These are phyloP conservation scores for Venusia cambrica DNA, from an alignment of 2,888 invertebrate species.

Conservation along the genomic window DNA sequence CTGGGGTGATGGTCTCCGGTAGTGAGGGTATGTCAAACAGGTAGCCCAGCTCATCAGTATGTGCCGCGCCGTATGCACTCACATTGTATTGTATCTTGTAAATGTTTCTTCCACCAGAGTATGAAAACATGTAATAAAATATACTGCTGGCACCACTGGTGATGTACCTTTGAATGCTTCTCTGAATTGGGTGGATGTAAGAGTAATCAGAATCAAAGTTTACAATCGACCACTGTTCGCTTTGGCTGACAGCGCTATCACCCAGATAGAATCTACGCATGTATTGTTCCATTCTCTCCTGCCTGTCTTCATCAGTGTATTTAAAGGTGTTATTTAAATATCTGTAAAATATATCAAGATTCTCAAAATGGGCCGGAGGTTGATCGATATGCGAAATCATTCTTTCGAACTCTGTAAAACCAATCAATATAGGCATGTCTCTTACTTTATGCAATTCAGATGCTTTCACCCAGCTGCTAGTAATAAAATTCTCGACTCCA, in stretches of 20 bases:
- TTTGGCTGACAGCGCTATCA: constrained; percentile 34
- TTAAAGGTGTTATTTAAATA: constrained; percentile 31
- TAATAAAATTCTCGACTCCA: constrained; percentile 42
- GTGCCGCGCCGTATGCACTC: constrained; percentile 37
- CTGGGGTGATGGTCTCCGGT: constrained; percentile 22
- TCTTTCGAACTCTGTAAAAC: constrained; percentile 48
- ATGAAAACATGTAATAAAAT: constrained; percentile 54
- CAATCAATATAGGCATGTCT: constrained; percentile 44
- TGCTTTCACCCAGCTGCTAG: constrained; percentile 39
- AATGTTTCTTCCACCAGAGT: constrained; percentile 42
- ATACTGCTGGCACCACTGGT: constrained; percentile 36
- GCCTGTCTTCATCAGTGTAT: constrained; percentile 26
- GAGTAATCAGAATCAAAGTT: constrained; percentile 49
- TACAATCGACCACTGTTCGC: constrained; percentile 32
- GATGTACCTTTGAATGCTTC: constrained; percentile 41
- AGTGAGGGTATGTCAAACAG: constrained; percentile 39
- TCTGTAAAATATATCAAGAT: constrained; percentile 30
- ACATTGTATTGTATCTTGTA: constrained; percentile 31
- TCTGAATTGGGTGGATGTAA: constrained; percentile 44
- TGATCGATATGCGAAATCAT: constrained; percentile 23
- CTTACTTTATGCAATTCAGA: constrained; percentile 40
- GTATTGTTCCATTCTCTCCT: constrained; percentile 32
- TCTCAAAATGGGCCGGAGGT: constrained; percentile 31
- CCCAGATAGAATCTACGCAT: constrained; percentile 50
- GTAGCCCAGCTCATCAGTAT: constrained; percentile 54